Evolutionary conservation across 2,888 invertebrate species (phyloP), one percentile per base, ranked within the genome.

Genomic region (Salpingus planirostris): DNA sequence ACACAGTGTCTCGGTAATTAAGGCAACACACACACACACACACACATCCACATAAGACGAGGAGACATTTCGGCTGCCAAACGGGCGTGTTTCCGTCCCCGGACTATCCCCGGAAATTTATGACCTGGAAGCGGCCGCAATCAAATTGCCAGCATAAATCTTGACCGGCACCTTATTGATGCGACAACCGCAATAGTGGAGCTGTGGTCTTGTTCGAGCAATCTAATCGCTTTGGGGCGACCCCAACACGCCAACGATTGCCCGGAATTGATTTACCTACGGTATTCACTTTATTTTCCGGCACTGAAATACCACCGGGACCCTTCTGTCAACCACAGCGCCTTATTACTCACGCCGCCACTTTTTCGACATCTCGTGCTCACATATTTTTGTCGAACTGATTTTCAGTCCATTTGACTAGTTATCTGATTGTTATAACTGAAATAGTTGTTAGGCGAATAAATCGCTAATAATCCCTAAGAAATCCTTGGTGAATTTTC

Each of bases 141-240:
- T 55, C 55, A 55, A 55, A 59, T 57, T 57, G 57, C 52, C 51
- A 44, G 47, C 55, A 58, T 59, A 59, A 59, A 59, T 59, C 57
- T 50, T 50, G 44, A 44, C 53, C 50, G 50, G 53, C 54, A 55
- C 55, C 57, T 57, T 57, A 57, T 57, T 57, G 56, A 55, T 56
- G 48, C 54, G 56, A 56, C 55, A 54, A 54, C 55, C 51, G 50
- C 54, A 52, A 51, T 50, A 49, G 48, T 48, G 47, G 49, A 45
- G 46, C 47, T 46, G 49, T 46, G 46, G 49, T 48, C 49, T 53
- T 49, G 50, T 51, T 50, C 47, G 44, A 42, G 46, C 49, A 50
- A 50, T 52, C 49, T 52, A 52, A 50, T 50, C 48, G 47, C 49
- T 38, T 38, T 35, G 38, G 40, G 40, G 36, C 40, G 31, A 40